These are phyloP conservation scores for Thaumetopoea pityocampa DNA, from an alignment of 1,140 invertebrate genomes.

Conservation along the genomic window DNA sequence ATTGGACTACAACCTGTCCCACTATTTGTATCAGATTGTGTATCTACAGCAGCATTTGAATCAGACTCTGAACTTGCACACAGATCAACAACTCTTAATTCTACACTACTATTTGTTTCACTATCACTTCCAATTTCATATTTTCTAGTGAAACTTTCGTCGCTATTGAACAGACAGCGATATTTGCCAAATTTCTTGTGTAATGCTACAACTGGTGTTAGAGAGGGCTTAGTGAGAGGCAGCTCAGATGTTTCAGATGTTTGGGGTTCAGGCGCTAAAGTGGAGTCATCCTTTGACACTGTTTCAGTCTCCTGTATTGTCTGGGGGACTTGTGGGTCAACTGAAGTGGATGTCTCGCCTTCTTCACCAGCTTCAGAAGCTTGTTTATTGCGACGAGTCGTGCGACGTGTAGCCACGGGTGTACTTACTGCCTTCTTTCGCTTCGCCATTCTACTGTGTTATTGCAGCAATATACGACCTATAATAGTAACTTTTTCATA, in stretches of 20 bases:
- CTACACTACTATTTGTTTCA: conserved; percentile 70
- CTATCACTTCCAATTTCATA: conserved; percentile 67
- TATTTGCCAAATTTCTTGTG: conserved; percentile 75
- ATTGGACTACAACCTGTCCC: conserved; percentile 43
- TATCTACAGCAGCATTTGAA: conserved; percentile 59
- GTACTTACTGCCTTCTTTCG: conserved; percentile 54
- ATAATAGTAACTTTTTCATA: conserved; percentile 23
- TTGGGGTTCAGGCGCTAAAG: conserved; percentile 27
- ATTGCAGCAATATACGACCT: conserved; percentile 42
- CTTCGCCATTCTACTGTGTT: conserved; percentile 51
- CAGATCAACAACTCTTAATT: conserved; percentile 66
- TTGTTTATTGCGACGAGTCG: conserved; percentile 54
- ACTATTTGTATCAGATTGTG: conserved; percentile 49
- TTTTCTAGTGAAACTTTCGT: conserved; percentile 49
- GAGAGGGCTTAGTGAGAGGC: conserved; percentile 27
- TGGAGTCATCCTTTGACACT: conserved; percentile 17
- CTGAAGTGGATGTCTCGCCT: conserved; percentile 15
- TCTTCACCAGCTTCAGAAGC: conserved; percentile 37
- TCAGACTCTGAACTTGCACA: conserved; percentile 72
- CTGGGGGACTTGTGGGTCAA: conserved; percentile 11
- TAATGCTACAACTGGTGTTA: conserved; percentile 45
- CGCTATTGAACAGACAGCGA: conserved; percentile 62
- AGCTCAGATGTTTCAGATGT: conserved; percentile 20
- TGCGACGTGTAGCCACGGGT: conserved; percentile 41
- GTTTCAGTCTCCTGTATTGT: conserved; percentile 2